Percentiles rank a stretch among this genome's conserved stretches.
phyloP scores from a whole-genome alignment of 2,888 invertebrate species.

The Drosophila nigritarsus region DNA sequence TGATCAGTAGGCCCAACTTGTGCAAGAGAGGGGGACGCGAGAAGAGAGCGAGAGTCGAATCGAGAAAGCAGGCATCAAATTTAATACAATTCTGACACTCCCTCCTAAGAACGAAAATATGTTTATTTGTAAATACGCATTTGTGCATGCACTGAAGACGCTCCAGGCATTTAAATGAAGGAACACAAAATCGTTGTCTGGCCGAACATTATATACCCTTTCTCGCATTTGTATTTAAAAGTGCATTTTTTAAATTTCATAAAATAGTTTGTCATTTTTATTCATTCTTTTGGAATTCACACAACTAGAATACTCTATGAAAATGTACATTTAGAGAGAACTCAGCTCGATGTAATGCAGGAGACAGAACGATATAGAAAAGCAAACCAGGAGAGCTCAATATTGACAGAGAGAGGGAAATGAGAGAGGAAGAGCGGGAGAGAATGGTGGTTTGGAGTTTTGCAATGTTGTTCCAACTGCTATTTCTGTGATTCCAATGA shows the following conservation, averaged over 20 bases:
- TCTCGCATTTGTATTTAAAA: background rate
- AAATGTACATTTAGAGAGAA: conserved; percentile 3
- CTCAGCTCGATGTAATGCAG: conserved; percentile 7
- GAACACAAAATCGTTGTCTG: background rate
- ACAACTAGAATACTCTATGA: background rate
- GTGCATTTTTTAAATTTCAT: background rate
- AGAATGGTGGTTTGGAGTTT: conserved; percentile 27
- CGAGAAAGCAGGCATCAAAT: conserved; percentile 24
- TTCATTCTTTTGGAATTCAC: background rate
- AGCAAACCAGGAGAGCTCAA: conserved; percentile 12
- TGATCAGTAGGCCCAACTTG: conserved; percentile 59
- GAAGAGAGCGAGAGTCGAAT: background rate
- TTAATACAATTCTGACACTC: conserved; percentile 18
- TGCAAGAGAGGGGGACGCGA: conserved; percentile 10
- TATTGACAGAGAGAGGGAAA: conserved; percentile 1
- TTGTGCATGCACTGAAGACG: background rate
- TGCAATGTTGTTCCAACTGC: conserved; percentile 45
- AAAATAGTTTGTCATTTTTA: background rate
- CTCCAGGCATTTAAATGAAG: conserved; percentile 5
- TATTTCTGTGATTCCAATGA: conserved; percentile 55
- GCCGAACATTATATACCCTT: background rate
- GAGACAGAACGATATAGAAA: conserved; percentile 15
- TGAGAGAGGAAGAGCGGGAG: conserved; percentile 2
- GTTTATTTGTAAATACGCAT: conserved; percentile 2
- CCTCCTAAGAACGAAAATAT: conserved; percentile 2